Conservation (phyloP, 2,113 vertebrate genomes). For the Eonycteris spelaea region DNA sequence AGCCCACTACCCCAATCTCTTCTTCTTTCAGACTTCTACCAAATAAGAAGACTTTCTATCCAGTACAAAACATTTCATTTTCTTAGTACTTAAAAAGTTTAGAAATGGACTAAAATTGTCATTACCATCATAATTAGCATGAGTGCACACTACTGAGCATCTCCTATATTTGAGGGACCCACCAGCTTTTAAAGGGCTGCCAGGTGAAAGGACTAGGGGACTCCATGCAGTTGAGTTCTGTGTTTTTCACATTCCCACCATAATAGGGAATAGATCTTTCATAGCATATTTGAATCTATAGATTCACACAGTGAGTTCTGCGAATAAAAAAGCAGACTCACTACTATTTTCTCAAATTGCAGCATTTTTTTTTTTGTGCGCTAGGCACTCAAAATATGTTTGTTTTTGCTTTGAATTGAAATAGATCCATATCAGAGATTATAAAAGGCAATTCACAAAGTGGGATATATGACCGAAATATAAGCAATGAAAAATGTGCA, state of each 20-base stretch:
- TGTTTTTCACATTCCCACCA: neutral
- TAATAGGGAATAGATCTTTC: neutral
- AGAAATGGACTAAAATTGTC: neutral
- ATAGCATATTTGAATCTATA: neutral
- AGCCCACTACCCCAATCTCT: neutral
- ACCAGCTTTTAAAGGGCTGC: neutral
- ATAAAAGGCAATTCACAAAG: neutral
- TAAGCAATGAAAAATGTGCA: neutral
- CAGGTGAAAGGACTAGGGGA: neutral
- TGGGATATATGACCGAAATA: neutral
- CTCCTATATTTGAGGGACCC: neutral
- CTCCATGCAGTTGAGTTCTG: fast-evolving
- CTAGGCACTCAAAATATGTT: neutral
- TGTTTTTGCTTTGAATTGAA: slow-evolving; percentile 20
- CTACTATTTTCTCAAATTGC: neutral
- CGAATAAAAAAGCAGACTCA: neutral
- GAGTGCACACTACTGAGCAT: no score
- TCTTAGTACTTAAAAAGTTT: neutral
- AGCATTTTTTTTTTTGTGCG: neutral
- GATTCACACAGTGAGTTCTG: neutral
- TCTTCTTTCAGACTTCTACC: neutral
- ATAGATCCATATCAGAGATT: neutral
- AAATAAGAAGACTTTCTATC: neutral
- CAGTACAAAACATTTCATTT: neutral
- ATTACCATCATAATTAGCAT: no score